Evolutionary conservation across 1,140 invertebrate genomes (phyloP), one percentile per base, ranked within the genome.

Genomic region (Drosophila gunungcola): DNA sequence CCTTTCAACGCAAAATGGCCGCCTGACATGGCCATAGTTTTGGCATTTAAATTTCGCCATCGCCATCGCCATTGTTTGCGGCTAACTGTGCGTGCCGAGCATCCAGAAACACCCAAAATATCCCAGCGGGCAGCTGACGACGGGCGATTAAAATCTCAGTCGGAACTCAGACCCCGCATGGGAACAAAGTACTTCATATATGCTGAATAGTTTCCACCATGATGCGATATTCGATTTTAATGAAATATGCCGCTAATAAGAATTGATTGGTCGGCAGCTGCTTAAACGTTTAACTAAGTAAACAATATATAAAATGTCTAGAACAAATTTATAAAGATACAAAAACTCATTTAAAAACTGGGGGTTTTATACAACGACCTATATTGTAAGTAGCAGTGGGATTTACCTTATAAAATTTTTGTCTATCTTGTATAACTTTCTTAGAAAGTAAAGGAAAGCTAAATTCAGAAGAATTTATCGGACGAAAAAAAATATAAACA

Each of bases 1-100:
- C 83, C 83, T 83, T 86, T 86, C 72, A 86, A 77, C 79, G 63
- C 84, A 86, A 86, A 86, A 86, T 86, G 83, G 82, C 82, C 65
- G 78, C 64, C 76, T 79, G 75, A 69, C 82, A 79, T 60, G 68
- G 56, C 57, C 67, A 57, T 46, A 63, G 70, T 70, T 64, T 70
- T 52, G 79, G 74, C 84, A 86, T 86, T 86, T 80, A 88, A 86
- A 86, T 86, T 70, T 49, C 63, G 60, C 63, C 68, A 41, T 43
- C 63, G 60, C 63, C 68, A 41, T 43, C 49, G 65, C 79, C 83
- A 86, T 86, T 86, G 83, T 89, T 78, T 69, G 56, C 60, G 67
- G 52, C 75, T 68, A 86, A 86, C 83, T 88, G 75, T 86, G 78
- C 82, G 82, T 85, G 82, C 76, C 76, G 72, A 78, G 55, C 65